Evolutionary conservation across 1,140 invertebrate species (phyloP), one percentile per base, ranked within the genome.

Genomic region (Zaprionus africanus): DNA sequence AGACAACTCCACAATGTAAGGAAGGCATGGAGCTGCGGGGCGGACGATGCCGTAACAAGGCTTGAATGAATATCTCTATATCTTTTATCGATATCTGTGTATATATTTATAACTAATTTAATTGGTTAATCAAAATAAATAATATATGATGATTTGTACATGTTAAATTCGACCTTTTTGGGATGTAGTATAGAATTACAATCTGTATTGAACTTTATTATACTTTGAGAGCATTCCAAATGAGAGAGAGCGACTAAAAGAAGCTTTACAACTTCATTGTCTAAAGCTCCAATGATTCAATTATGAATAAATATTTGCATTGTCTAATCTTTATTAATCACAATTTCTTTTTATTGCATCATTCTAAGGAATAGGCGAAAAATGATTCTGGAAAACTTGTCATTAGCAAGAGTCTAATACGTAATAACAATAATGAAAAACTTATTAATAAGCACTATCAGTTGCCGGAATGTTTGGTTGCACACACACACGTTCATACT

Each of bases 11-110:
- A 11, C 53, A 64, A 7, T 88, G 85, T 11, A 31, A 56, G 0
- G 43, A 54, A 5, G 85, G 84, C 5, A 56, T 49, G 4, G 63
- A 58, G 5, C 5, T 78, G 2, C 57, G 43, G 24, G 66, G 58
- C 6, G 85, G 81, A 34, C 78, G 60, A 11, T 88, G 84, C 36
- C 81, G 84, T n/a, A 70, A 68, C 2, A 56, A 28, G 5, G 84
- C 69, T 26, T 88, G 83, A 57, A 24, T 7, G 12, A 34, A 34
- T 11, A 34, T 11, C 31, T 34, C 13, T 26, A 12, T 22, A 49
- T 49, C 49, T 64, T 13, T 22, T 41, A 43, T 49, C 38, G 38
- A 41, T 41, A 41, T 41, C 38, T 49, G 26, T 19, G 17, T 51
- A 51, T 26, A 24, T 26, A 13, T 46, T 0, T 17, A 3, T 46